Evolutionary conservation across 2,888 invertebrate genomes (phyloP), one percentile per base, ranked within the genome.

Genomic region (Cybosia mesomella): DNA sequence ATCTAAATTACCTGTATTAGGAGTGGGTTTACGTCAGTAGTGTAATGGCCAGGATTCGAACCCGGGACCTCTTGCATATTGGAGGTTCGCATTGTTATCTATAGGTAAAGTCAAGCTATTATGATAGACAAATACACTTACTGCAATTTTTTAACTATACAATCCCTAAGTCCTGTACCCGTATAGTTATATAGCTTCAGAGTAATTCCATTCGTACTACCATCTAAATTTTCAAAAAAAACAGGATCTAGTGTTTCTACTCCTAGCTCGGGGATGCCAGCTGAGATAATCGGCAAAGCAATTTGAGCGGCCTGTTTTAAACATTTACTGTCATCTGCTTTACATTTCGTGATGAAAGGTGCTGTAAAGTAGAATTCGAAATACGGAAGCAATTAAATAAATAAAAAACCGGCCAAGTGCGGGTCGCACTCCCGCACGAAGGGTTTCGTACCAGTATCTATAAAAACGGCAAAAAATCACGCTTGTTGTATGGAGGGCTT

Each of bases 181-280:
- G 71, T 79, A 0, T 85, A 61, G 28, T 92, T 85, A 10, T 69
- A 76, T 0, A 92, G 21, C 0, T 78, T 18, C 1, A 92, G 74
- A 9, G 84, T 87, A 4, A 92, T 75, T 9, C 70, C 67, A 0
- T 66, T 15, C 0, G 87, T 74, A 18, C 86, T 85, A 1, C 86
- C 87, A 57, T 91, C 87, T 2, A 91, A 66, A 1, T 15, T 67
- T 39, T 89, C 77, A 57, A 90, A 76, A 5, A 3, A 28, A 0
- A 89, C 58, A 0, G 92, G 92, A 13, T 91, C 90, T 28, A 89
- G 32, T 18, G 62, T 61, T 11, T 86, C 71, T 0, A 89, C 74
- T 0, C 84, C 84, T 1, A 86, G 64, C 1, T 88, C 87, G 0
- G 86, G 84, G 3, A 89, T 69, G 0, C 89, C 89, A 0, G 71